Evolutionary conservation across 1,140 invertebrate genomes (phyloP), one percentile per base, ranked within the genome.

Genomic region (Cydia splendana): DNA sequence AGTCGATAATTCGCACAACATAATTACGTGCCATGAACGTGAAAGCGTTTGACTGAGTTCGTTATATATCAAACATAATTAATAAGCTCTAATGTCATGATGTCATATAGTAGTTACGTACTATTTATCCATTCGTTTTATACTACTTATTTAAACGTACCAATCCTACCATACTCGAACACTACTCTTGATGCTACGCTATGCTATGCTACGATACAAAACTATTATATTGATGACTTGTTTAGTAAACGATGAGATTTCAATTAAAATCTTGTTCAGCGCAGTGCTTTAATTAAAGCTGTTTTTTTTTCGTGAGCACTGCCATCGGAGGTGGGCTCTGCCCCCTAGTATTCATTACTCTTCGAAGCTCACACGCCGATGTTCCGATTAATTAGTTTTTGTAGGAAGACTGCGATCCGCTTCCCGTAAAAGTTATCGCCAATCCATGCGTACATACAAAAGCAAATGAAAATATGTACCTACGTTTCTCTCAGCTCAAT

Each of bases 371-470:
- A 90, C 83, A 89, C 86, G 83, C 86, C 88, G 78, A 87, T 89
- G 89, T 89, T 89, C 84, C 82, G 76, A 86, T 90, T 88, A 88
- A 91, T 89, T 88, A 89, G 84, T 91, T 89, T 91, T 86, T 83
- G 85, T 87, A 83, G 82, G 78, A 88, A 79, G 77, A 84, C 86
- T 84, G 81, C 82, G 78, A 84, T 85, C 77, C 81, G 75, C 73
- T 82, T 77, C 76, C 75, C 80, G 45, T 65, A 10, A 75, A 75
- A 65, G 74, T 4, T n/a, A 75, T 75, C 38, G 74, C 20, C 20
- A 65, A 62, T 57, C 30, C 30, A 12, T 20, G 34, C 18, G 42
- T 13, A 38, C 42, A 13, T 48, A 15, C 15, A n/a, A 24, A 13
- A n/a, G 20, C 10, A 2, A 24, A 12, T 1, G 2, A 62, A 62